These are phyloP conservation scores for Lithophane ornitopus DNA, from an alignment of 2,888 invertebrate genomes.

Conservation along the genomic window DNA sequence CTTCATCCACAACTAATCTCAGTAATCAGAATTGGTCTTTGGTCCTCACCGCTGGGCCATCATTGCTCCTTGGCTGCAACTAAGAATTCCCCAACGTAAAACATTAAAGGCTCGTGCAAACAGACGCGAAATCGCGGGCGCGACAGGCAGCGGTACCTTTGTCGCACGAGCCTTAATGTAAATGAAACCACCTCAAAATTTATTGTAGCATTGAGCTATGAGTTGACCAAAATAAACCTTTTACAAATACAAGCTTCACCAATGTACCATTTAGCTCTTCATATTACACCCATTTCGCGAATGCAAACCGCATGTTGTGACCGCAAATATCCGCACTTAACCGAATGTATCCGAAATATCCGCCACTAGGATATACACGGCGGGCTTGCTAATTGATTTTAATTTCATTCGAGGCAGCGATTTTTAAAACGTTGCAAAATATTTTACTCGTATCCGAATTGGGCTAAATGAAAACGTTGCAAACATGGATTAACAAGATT, in stretches of 20 bases:
- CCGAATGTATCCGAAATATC: slow-evolving; percentile 41
- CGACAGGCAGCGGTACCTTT: no score
- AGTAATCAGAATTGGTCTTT: no score
- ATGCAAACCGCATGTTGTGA: slow-evolving; percentile 44
- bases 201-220: background rate
- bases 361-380: slow-evolving; percentile 15
- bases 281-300: slow-evolving; percentile 33
- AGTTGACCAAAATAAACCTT: background rate
- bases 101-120: no score
- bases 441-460: slow-evolving; percentile 26
- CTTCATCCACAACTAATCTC: no score
- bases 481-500: slow-evolving; percentile 13
- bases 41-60: no score
- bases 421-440: slow-evolving; percentile 40
- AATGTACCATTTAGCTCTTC: slow-evolving; percentile 35
- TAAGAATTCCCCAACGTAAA: background rate
- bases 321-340: slow-evolving; percentile 39
- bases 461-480: slow-evolving; percentile 10
- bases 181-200: background rate
- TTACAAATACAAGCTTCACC: slow-evolving; percentile 4
- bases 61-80: background rate
- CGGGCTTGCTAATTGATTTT: slow-evolving; percentile 47
- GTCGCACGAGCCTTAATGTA: no score
- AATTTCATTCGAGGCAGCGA: slow-evolving; percentile 28
- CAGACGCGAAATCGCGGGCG: no score